These are phyloP conservation scores for Tapirus indicus DNA, from an alignment of 2,797 vertebrate species.

Conservation along the genomic window DNA sequence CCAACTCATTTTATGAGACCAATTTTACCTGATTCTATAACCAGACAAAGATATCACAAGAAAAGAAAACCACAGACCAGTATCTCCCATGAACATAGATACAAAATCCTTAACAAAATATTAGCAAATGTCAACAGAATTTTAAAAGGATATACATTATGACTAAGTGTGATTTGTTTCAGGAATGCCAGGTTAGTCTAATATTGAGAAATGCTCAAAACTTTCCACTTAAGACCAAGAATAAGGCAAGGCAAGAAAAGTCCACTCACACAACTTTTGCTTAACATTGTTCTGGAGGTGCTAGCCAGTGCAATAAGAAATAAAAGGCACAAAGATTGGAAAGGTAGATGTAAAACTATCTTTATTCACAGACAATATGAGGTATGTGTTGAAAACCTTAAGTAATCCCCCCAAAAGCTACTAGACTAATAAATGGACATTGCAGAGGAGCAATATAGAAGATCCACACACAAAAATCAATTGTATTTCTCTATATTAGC, in stretches of 20 bases:
- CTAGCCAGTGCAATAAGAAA: background rate
- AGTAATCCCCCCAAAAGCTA: background rate
- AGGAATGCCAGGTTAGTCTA: background rate
- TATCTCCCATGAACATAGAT: background rate
- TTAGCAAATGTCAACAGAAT: background rate
- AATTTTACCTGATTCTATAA: conserved; percentile 38
- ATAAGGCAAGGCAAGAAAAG: background rate
- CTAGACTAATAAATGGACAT: background rate
- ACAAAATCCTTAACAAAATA: conserved; percentile 49
- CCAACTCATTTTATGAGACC: background rate
- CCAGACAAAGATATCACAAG: background rate
- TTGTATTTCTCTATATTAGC: background rate
- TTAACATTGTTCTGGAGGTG: background rate
- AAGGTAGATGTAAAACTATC: background rate
- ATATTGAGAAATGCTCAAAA: conserved; percentile 7
- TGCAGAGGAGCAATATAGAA: background rate
- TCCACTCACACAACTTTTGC: background rate
- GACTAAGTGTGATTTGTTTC: background rate
- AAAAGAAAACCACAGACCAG: background rate
- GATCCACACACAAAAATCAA: background rate
- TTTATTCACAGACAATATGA: background rate
- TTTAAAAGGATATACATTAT: background rate
- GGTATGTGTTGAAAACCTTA: background rate
- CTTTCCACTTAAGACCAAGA: conserved; percentile 1
- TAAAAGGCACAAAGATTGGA: background rate